Evolutionary conservation across 2,113 vertebrate genomes (phyloP).

Genomic region (Gnathochromis pfefferi): DNA sequence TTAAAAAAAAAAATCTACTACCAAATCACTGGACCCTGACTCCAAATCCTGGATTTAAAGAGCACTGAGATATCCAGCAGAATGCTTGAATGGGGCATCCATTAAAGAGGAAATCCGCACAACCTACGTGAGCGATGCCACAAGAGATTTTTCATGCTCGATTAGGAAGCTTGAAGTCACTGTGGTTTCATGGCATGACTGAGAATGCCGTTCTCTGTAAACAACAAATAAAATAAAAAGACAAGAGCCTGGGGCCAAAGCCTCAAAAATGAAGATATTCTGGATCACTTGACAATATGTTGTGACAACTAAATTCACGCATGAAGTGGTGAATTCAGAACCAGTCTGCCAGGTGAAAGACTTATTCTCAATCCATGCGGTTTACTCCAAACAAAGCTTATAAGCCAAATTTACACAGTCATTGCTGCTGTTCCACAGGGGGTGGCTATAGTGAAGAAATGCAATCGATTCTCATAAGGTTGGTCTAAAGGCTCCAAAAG

Average conservation of each 20-base stretch:
- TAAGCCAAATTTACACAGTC: background rate
- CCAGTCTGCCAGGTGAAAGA: background rate
- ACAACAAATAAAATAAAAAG: background rate
- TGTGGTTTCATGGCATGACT: conserved; percentile 8
- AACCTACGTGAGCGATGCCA: conserved; percentile 36
- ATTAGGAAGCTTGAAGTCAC: conserved; percentile 37
- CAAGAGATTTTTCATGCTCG: conserved; percentile 53
- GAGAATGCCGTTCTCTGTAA: background rate
- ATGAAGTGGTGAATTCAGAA: background rate
- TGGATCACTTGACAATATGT: background rate
- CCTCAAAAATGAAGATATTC: background rate
- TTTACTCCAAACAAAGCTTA: conserved; percentile 8
- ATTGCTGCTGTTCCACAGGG: background rate
- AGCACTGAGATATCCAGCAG: background rate
- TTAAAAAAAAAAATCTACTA: conserved; percentile 27
- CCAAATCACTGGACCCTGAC: conserved; percentile 49
- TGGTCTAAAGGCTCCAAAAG: background rate
- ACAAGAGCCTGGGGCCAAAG: background rate
- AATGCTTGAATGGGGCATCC: conserved; percentile 19
- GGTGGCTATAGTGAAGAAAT: background rate
- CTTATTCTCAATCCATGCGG: background rate
- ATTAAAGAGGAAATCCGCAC: conserved; percentile 26
- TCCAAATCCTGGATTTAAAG: conserved; percentile 12
- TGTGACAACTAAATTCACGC: background rate
- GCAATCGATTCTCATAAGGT: background rate